Evolutionary conservation across 2,888 invertebrate species (phyloP), one percentile per base, ranked within the genome.

Genomic region (Alitta virens): DNA sequence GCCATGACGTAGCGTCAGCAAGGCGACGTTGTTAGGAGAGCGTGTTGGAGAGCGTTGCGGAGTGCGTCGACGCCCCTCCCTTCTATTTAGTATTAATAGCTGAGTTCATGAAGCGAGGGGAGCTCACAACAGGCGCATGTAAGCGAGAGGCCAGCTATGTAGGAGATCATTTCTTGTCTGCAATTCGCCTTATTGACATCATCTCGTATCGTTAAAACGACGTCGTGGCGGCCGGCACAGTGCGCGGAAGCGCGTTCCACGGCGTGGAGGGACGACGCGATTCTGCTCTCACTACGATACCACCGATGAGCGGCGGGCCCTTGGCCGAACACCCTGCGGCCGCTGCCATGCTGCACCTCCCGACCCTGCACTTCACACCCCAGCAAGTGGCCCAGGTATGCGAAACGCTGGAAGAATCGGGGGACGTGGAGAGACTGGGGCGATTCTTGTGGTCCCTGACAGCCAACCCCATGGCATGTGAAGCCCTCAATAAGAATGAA

Each of bases 401-500:
- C 68, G 80, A 83, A 67, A 81, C 80, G 25, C 70, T 83, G 60
- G 82, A 83, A 66, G 82, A 82, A 63, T 77, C 92, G 64, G 81
- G 86, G 18, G 86, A 86, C 65, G 76, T 82, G 51, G 81, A 82
- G 53, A 67, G 81, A 70, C 85, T 94, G 68, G 92, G 91, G 21
- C 85, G 92, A 70, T 94, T 94, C 83, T 85, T 95, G 68, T 94
- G 92, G 91, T 91, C 91, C 52, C 83, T 93, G 63, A 97, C 98
- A 38, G 95, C 95, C 65, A 73, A 80, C 72, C 74, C 95, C 91
- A 56, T 92, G 91, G 85, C 92, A 88, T 59, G 90, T 73, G 80
- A 80, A 55, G 91, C 91, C 78, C 85, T 92, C 63, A 90, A 91
- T 83, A 90, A 91, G 79, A 38, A 89, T 83, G 92, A 93, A 82